A percentile compares a stretch with the other conserved stretches of the same genome.
These are phyloP conservation scores for Taphrorychus bicolor DNA, from an alignment of 2,888 invertebrate species.

Conservation along the genomic window DNA sequence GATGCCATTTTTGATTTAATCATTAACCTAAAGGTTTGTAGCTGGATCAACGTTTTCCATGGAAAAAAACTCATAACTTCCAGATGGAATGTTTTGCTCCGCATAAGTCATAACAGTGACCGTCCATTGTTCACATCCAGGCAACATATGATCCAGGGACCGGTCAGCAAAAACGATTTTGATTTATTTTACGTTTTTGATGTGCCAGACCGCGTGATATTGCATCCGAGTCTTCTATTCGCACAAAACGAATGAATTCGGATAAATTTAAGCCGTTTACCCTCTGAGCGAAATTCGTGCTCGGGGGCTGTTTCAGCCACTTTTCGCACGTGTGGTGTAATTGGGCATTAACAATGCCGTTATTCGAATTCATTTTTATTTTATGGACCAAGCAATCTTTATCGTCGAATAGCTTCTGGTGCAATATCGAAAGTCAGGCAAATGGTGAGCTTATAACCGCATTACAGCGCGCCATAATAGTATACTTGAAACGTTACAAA, in stretches of 20 bases:
- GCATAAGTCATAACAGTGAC: not conserved
- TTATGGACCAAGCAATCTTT: too few relatives aligned
- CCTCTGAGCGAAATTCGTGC: not conserved
- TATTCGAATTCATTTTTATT: too few relatives aligned
- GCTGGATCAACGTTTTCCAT: too few relatives aligned
- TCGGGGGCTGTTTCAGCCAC: not conserved
- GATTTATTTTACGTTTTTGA: conserved; percentile 27
- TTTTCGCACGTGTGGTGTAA: not conserved
- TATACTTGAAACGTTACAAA: too few relatives aligned
- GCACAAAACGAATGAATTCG: conserved; percentile 17
- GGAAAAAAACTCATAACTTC: not conserved
- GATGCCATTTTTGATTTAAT: too few relatives aligned
- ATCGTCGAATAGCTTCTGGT: too few relatives aligned
- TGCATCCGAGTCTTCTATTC: conserved; percentile 24
- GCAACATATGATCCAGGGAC: not conserved
- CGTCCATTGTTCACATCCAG: not conserved
- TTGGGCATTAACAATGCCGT: not conserved
- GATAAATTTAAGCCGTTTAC: conserved; percentile 8
- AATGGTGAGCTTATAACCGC: too few relatives aligned
- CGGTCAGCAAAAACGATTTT: conserved; percentile 5
- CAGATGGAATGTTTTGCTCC: not conserved
- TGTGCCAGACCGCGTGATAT: conserved; percentile 16
- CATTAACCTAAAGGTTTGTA: too few relatives aligned
- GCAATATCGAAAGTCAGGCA: too few relatives aligned
- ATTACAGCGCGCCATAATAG: too few relatives aligned